Conservation (phyloP, 2,888 invertebrate genomes). For the Tenthredo scrophulariae region DNA sequence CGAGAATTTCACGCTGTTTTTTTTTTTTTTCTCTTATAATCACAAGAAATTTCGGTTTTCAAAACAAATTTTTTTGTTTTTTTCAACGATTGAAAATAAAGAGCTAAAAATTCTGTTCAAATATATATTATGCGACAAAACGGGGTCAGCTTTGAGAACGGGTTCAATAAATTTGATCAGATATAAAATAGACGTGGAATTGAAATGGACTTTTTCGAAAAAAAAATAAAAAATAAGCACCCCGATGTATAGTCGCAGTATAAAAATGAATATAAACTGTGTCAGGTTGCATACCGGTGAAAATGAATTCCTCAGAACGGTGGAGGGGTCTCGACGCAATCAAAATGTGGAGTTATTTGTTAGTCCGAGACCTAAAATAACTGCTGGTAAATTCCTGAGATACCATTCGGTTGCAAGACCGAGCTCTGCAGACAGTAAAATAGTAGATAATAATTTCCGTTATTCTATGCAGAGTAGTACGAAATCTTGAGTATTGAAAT, state of each 20-base stretch:
- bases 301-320: slow-evolving; percentile 7
- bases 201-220: too few species aligned
- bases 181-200: too few species aligned
- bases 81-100: too few species aligned
- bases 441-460: neutral
- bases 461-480: neutral
- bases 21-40: neutral
- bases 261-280: neutral
- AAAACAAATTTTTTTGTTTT: neutral
- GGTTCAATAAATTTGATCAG: too few species aligned
- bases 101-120: too few species aligned
- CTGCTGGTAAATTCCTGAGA: slow-evolving; percentile 21
- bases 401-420: slow-evolving; percentile 14
- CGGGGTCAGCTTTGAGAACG: too few species aligned
- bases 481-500: neutral
- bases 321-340: neutral
- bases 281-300: neutral
- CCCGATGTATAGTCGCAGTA: neutral
- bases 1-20: neutral
- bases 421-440: neutral
- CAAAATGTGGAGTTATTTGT: slow-evolving; percentile 32
- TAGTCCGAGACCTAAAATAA: slow-evolving; percentile 27
- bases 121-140: too few species aligned
- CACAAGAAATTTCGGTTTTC: neutral
- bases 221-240: neutral